Evolutionary conservation across 2,888 invertebrate species (phyloP), one percentile per base, ranked within the genome.

Genomic region (Sialis fuliginosa): DNA sequence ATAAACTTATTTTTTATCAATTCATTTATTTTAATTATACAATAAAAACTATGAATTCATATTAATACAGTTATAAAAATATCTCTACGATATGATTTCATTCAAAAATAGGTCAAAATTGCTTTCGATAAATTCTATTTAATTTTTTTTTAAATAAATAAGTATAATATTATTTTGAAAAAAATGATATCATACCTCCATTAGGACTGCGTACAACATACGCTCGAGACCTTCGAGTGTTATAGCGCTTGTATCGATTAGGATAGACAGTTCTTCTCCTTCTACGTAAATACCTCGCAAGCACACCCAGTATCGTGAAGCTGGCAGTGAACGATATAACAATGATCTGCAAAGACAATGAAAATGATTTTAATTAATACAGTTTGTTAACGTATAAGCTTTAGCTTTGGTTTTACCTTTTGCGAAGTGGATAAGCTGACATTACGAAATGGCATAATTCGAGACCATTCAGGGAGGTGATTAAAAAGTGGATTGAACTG

Each of bases 201-300:
- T 78, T 81, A 1, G 81, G 81, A 60, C 81, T 81, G 52, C 79
- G 69, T 67, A 81, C 71, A 45, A 71, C 71, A 22, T 75, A 74
- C 32, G 66, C 62, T 37, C 72, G 64, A n/a, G 78, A 68, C 41
- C 79, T 70, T 59, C 77, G 77, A 47, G 69, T 67, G 42, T 68
- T 65, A 48, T 69, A 69, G 52, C 72, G 69, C 49, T 76, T 69
- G 6, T 72, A 69, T 55, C 77, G 75, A 37, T 67, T 60, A 1
- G 74, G 64, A 39, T 77, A 75, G 46, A 79, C 74, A 50, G 74
- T 71, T 9, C 75, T 75, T 58, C 81, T 74, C 49, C 80, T 70
- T 47, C 88, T 72, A 43, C 84, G 77, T 55, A 89, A 68, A 63
- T 84, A 87, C 54, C 81, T 76, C 39, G 91, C 87, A 33, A 92